phyloP scores from a whole-genome alignment of 2,113 vertebrate species.

The Sorex fumeus region DNA sequence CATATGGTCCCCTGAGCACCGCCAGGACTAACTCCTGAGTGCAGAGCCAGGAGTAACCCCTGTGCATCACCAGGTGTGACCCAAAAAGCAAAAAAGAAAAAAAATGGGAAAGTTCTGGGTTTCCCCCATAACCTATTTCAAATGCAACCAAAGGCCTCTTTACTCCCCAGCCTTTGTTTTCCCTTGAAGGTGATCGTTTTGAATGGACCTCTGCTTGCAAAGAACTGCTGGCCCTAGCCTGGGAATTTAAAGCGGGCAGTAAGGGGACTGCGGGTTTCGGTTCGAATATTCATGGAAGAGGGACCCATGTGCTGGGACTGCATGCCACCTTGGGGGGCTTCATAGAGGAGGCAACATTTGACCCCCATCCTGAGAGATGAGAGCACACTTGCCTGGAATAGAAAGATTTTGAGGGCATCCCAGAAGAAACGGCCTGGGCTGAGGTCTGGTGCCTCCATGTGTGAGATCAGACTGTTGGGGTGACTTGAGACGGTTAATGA shows the following conservation, averaged over 20 bases:
- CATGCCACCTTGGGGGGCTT: neutral
- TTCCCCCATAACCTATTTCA: neutral
- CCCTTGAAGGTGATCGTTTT: neutral
- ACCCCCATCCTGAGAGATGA: neutral
- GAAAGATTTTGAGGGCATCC: neutral
- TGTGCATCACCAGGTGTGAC: too few species aligned
- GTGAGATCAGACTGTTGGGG: neutral
- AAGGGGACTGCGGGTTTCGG: neutral
- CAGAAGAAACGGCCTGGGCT: neutral
- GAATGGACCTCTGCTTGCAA: neutral
- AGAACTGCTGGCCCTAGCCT: neutral
- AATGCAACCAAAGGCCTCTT: neutral
- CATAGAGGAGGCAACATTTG: neutral
- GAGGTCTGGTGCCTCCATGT: neutral
- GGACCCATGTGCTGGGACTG: neutral
- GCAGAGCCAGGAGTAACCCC: too few species aligned
- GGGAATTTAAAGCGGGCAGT: neutral
- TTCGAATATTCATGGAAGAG: neutral
- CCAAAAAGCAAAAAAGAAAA: too few species aligned
- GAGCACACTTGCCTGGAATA: neutral
- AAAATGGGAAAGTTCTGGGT: neutral
- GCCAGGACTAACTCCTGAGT: too few species aligned
- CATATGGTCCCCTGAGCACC: too few species aligned
- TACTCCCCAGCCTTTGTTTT: constrained; percentile 41
- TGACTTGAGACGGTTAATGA: neutral